Evolutionary conservation across 35 echinoderm and acorn worm genomes (phyloP).

Genomic region (Apostichopus californicus): DNA sequence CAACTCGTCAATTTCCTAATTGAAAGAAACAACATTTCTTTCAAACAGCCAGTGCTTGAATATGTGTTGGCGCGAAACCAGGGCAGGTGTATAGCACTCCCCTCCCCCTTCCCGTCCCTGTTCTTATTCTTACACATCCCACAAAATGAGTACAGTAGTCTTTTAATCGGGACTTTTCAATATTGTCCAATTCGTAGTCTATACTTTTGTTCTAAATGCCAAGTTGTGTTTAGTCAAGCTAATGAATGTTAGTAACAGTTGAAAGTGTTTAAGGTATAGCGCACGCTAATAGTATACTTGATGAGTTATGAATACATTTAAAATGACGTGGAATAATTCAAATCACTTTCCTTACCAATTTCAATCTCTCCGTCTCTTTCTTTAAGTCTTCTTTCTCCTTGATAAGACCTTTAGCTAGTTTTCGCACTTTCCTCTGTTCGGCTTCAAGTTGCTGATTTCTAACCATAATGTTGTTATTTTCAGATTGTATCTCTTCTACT

Average conservation of each 20-base stretch:
- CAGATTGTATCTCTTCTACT: background rate
- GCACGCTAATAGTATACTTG: no score
- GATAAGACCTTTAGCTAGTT: slow-evolving; percentile 14
- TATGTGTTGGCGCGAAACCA: background rate
- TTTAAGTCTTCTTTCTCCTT: slow-evolving; percentile 29
- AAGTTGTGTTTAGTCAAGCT: no score
- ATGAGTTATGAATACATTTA: no score
- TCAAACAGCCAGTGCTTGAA: no score
- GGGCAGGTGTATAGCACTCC: background rate
- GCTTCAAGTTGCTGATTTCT: slow-evolving; percentile 10
- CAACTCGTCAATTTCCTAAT: background rate
- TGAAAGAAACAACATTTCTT: background rate
- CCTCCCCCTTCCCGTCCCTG: no score
- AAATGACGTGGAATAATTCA: background rate
- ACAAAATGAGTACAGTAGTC: no score
- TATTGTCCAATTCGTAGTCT: no score
- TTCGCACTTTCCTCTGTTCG: slow-evolving; percentile 26
- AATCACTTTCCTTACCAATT: background rate
- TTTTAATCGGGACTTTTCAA: no score
- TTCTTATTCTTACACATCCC: background rate
- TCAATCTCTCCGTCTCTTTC: slow-evolving; percentile 7
- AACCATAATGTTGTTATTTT: background rate
- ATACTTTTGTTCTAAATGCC: no score
- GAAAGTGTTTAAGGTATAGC: no score
- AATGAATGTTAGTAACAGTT: no score